Conservation (phyloP, 2,888 invertebrate species). For the Acholoe squamosa region DNA sequence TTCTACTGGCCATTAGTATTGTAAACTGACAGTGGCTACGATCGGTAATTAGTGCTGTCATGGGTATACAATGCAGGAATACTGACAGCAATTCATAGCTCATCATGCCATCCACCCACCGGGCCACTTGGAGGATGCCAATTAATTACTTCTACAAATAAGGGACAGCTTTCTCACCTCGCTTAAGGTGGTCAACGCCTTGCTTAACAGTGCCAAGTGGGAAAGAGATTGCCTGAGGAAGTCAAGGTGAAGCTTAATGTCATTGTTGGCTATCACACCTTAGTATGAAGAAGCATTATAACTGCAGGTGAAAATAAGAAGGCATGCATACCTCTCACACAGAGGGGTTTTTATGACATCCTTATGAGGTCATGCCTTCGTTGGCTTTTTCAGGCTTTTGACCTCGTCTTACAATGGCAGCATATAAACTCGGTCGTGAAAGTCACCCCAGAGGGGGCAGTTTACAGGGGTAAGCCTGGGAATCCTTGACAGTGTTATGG, state of each 20-base stretch:
- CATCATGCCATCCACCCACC: neutral
- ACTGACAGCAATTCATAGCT: neutral
- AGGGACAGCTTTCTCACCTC: neutral
- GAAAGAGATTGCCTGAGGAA: neutral
- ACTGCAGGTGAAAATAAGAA: neutral
- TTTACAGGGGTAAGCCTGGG: neutral
- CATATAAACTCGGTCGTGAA: constrained; percentile 12
- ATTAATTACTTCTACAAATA: constrained; percentile 27
- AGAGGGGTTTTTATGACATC: neutral
- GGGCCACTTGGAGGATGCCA: neutral
- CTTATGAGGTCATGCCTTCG: neutral
- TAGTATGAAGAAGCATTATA: neutral
- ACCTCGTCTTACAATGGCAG: neutral
- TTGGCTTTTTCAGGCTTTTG: constrained; percentile 22
- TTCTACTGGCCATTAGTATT: neutral
- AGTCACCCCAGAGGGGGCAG: neutral
- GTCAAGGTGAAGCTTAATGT: neutral
- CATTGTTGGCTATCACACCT: neutral
- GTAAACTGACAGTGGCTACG: neutral
- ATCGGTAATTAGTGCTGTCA: neutral
- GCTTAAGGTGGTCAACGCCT: too few relatives aligned
- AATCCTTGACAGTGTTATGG: neutral
- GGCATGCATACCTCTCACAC: neutral
- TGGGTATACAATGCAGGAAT: neutral
- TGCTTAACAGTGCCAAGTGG: neutral